Percentiles rank a stretch among this genome's conserved stretches.
Conservation (phyloP, 2,797 vertebrate genomes). For the Cyprinodon diabolis region DNA sequence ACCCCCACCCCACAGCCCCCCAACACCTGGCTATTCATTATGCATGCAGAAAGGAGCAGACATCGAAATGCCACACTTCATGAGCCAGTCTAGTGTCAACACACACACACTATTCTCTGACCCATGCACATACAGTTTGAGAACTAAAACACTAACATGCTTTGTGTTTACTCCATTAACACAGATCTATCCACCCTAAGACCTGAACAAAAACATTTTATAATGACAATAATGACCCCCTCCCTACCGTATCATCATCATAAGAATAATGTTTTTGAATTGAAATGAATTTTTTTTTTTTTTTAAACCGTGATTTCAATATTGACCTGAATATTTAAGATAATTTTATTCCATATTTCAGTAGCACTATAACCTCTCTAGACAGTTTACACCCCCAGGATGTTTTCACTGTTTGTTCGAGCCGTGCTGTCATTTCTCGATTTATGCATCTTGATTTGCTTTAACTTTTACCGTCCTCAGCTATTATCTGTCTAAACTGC, state of each 20-base stretch:
- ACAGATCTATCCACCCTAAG: not conserved
- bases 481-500: not conserved
- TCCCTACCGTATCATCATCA: not conserved
- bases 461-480: not conserved
- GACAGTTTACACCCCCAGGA: not conserved
- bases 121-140: not conserved
- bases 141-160: slow-evolving; percentile 11
- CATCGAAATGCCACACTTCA: slow-evolving; percentile 85
- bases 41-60: slow-evolving; percentile 82
- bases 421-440: not conserved
- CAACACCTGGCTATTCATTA: slow-evolving; percentile 84
- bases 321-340: not conserved
- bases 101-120: slow-evolving; percentile 19
- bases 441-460: not conserved
- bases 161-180: slow-evolving; percentile 14
- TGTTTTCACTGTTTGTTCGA: not conserved
- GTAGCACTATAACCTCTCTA: not conserved
- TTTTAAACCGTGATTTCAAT: not conserved
- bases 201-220: slow-evolving; percentile 2
- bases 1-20: slow-evolving; percentile 20
- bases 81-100: slow-evolving; percentile 66
- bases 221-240: not conserved
- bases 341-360: not conserved
- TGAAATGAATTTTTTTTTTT: not conserved
- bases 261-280: not conserved